Percentiles rank a stretch among this genome's conserved stretches.
Evolutionary conservation across 1,140 invertebrate genomes (phyloP).

Genomic region (Lordiphosa stackelbergi): DNA sequence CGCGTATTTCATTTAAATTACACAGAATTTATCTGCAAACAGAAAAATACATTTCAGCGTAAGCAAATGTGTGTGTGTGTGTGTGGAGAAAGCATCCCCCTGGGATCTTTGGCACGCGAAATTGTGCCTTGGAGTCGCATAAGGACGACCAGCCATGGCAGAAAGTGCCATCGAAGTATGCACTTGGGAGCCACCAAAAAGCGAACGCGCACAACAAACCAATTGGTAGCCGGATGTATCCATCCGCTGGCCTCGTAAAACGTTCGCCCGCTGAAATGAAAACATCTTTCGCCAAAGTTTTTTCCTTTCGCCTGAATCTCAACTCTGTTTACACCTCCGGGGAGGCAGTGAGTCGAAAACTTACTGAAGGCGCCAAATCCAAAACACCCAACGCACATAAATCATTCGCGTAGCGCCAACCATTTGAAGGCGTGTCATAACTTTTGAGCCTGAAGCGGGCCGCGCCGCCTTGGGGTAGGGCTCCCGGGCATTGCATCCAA

Average conservation of each 20-base stretch:
- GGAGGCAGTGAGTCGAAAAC: too few species aligned
- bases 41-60: slow-evolving; percentile 4
- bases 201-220: slow-evolving; percentile 5
- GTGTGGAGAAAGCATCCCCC: slow-evolving; percentile 29
- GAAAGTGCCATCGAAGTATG: slow-evolving; percentile 62
- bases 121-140: slow-evolving; percentile 72
- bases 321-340: too few species aligned
- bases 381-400: slow-evolving; percentile 59
- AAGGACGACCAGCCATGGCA: slow-evolving; percentile 50
- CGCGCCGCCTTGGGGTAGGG: slow-evolving; percentile 10
- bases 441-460: slow-evolving; percentile 32
- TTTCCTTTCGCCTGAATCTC: slow-evolving; percentile 4
- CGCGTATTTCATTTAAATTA: slow-evolving; percentile 69
- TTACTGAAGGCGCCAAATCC: slow-evolving; percentile 5
- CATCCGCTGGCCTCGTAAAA: slow-evolving; percentile 52
- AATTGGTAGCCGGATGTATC: slow-evolving; percentile 9
- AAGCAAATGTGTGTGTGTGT: slow-evolving; percentile 25
- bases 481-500: slow-evolving; percentile 30
- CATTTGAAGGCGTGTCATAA: slow-evolving; percentile 62
- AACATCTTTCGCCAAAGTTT: slow-evolving; percentile 62
- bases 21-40: slow-evolving; percentile 52
- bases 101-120: slow-evolving; percentile 50
- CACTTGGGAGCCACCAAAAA: slow-evolving; percentile 67
- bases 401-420: slow-evolving; percentile 41
- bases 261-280: slow-evolving; percentile 41